A percentile compares a stretch with the other conserved stretches of the same genome.
Evolutionary conservation across 2,888 invertebrate species (phyloP).

Genomic region (Thecophora atra): DNA sequence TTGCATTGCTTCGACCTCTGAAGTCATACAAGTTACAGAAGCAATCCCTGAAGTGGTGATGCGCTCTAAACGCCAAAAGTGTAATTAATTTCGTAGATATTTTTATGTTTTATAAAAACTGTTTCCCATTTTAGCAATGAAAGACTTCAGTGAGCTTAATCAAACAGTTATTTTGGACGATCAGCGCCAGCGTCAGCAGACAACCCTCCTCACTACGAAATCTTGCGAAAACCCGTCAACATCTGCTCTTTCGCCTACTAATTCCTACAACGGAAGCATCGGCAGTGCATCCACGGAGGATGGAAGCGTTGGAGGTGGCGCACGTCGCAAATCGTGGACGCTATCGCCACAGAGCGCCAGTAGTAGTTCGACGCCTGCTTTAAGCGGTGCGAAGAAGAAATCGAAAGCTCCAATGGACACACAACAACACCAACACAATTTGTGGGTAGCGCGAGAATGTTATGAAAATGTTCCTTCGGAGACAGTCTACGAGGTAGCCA

Average conservation of each 20-base stretch:
- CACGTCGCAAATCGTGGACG: slow-evolving; percentile 60
- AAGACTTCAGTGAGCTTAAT: slow-evolving; percentile 46
- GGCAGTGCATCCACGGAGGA: slow-evolving; percentile 53
- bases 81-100: slow-evolving; percentile 43
- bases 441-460: slow-evolving; percentile 65
- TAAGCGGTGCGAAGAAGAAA: slow-evolving; percentile 75
- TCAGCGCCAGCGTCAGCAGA: slow-evolving; percentile 45
- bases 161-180: slow-evolving; percentile 42
- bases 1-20: slow-evolving; percentile 22
- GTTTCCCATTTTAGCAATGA: too few species aligned
- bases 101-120: slow-evolving; percentile 26
- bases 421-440: slow-evolving; percentile 56
- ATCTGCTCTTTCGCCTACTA: slow-evolving; percentile 55
- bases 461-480: slow-evolving; percentile 64
- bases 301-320: slow-evolving; percentile 58
- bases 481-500: slow-evolving; percentile 57
- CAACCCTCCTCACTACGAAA: slow-evolving; percentile 55
- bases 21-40: neutral
- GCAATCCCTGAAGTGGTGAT: slow-evolving; percentile 29
- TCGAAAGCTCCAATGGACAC: slow-evolving; percentile 59
- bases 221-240: slow-evolving; percentile 55
- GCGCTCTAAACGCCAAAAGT: slow-evolving; percentile 45
- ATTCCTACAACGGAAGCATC: slow-evolving; percentile 58
- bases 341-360: slow-evolving; percentile 57
- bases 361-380: slow-evolving; percentile 49